Conservation (phyloP, 2,113 vertebrate genomes). For the Psephotus haematonotus region DNA sequence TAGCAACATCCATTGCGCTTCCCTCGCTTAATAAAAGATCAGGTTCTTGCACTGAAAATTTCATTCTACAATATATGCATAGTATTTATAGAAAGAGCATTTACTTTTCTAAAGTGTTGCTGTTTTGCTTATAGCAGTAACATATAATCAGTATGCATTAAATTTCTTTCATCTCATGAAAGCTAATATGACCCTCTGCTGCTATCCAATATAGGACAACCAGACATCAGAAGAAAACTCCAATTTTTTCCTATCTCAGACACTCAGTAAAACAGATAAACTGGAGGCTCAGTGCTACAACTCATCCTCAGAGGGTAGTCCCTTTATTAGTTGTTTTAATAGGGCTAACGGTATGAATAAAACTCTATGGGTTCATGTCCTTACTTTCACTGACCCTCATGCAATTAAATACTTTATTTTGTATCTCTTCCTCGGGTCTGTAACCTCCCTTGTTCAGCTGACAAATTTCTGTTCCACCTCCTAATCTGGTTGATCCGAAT, state of each 20-base stretch:
- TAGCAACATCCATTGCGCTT: background rate
- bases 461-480: background rate
- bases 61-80: rapidly evolving
- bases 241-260: rapidly evolving
- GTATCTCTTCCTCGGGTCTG: background rate
- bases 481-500: background rate
- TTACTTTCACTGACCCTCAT: background rate
- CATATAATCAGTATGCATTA: background rate
- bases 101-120: background rate
- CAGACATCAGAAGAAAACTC: background rate
- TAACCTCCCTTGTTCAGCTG: background rate
- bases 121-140: background rate
- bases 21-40: rapidly evolving
- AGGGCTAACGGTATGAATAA: background rate
- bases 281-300: background rate
- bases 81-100: background rate
- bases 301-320: background rate
- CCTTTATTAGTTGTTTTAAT: background rate
- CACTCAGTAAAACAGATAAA: background rate
- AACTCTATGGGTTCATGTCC: background rate
- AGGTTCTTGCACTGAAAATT: background rate
- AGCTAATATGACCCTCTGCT: background rate
- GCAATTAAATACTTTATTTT: background rate
- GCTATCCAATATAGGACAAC: background rate
- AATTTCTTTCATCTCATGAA: background rate